These are phyloP conservation scores for Dryoscopus gambensis DNA, from an alignment of 2,113 vertebrate genomes.

Conservation along the genomic window DNA sequence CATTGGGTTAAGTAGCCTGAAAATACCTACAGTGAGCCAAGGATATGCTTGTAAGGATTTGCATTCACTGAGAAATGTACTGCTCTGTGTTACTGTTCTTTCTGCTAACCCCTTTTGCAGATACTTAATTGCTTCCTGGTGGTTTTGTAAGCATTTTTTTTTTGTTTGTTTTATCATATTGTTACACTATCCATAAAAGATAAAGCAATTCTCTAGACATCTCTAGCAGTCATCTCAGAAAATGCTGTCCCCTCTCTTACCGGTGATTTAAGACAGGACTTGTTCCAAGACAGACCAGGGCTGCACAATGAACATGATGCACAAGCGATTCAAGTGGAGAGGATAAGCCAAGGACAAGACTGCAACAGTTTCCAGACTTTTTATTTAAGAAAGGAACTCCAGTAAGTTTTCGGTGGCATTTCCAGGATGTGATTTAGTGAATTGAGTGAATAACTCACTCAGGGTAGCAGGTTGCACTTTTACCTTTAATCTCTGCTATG, in stretches of 20 bases:
- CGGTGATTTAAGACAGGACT: not conserved
- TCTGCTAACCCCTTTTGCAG: not conserved
- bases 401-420: not conserved
- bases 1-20: not conserved
- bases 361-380: not conserved
- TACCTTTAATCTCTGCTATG: not conserved
- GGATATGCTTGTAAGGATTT: not conserved
- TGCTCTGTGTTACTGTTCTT: not conserved
- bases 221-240: not conserved
- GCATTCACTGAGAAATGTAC: not conserved
- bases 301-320: not conserved
- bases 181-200: not conserved
- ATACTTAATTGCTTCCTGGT: not conserved
- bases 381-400: not conserved
- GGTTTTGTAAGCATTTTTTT: not conserved
- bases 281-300: not conserved
- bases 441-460: not conserved
- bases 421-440: not conserved
- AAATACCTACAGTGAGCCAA: not conserved
- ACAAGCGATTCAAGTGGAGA: not conserved
- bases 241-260: not conserved
- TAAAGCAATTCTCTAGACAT: not conserved
- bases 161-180: conserved; percentile 15
- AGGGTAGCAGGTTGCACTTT: not conserved
- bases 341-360: not conserved